Conservation (phyloP, 2,113 vertebrate species). For the Thunnus thynnus region DNA sequence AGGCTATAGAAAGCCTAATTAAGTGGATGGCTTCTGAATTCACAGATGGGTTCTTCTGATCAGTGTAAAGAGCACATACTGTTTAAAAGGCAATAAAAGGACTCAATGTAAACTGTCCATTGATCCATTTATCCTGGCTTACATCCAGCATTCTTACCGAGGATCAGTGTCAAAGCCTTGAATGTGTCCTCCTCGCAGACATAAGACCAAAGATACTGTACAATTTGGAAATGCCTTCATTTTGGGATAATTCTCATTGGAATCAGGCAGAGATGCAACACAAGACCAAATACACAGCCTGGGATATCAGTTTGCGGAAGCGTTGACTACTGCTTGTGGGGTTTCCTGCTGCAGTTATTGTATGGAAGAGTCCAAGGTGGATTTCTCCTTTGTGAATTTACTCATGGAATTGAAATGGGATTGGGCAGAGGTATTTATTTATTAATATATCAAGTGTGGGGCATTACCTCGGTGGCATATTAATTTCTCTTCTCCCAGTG, state of each 20-base stretch:
- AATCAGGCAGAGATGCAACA: neutral
- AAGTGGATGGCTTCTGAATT: neutral
- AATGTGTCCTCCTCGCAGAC: neutral
- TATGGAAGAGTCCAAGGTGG: constrained; percentile 33
- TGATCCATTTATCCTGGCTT: neutral
- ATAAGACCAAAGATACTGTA: neutral
- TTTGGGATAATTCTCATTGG: neutral
- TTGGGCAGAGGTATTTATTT: constrained; percentile 68
- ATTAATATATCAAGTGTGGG: constrained; percentile 69
- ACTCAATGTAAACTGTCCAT: neutral
- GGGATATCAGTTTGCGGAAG: neutral
- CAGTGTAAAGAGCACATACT: neutral
- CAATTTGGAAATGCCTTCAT: neutral
- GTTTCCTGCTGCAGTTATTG: neutral
- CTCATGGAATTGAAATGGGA: constrained; percentile 71
- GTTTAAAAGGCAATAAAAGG: constrained; percentile 1
- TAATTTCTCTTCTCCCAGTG: constrained; percentile 76
- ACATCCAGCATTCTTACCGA: neutral
- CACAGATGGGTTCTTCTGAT: neutral
- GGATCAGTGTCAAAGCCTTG: neutral
- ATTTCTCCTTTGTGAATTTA: constrained; percentile 63
- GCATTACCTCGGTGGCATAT: constrained; percentile 77
- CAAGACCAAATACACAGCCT: neutral
- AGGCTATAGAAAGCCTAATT: neutral
- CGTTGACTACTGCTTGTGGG: neutral